These are phyloP conservation scores for Coregonus sp. DNA, from an alignment of 2,797 vertebrate species.

Conservation along the genomic window DNA sequence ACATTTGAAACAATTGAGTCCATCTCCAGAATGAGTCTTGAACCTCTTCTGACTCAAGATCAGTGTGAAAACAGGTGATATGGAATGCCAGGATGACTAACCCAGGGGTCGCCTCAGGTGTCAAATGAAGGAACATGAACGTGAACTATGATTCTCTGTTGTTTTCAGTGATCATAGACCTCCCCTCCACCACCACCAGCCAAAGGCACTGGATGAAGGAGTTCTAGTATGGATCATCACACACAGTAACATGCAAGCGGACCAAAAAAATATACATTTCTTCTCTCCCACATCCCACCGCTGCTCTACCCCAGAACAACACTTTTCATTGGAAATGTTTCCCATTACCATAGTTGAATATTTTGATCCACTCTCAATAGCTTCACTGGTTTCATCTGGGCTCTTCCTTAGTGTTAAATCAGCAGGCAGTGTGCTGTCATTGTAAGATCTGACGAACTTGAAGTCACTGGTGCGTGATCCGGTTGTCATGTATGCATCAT, in stretches of 20 bases:
- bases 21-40: neutral
- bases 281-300: neutral
- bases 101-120: neutral
- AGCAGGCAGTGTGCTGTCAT: neutral
- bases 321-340: neutral
- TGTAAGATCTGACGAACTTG: no score
- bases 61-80: no score
- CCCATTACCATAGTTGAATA: neutral
- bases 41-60: neutral
- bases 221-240: neutral
- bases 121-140: no score
- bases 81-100: neutral
- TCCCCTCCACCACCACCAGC: no score
- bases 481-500: no score
- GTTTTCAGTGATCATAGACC: no score
- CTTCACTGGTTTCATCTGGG: neutral
- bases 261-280: neutral
- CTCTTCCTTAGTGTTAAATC: neutral
- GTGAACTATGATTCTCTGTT: no score
- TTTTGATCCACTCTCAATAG: neutral
- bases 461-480: no score
- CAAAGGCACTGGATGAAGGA: neutral
- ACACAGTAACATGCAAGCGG: neutral
- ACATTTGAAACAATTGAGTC: neutral
- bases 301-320: neutral